Evolutionary conservation across 1,140 invertebrate genomes (phyloP).

Genomic region (Bombus sibiricus): DNA sequence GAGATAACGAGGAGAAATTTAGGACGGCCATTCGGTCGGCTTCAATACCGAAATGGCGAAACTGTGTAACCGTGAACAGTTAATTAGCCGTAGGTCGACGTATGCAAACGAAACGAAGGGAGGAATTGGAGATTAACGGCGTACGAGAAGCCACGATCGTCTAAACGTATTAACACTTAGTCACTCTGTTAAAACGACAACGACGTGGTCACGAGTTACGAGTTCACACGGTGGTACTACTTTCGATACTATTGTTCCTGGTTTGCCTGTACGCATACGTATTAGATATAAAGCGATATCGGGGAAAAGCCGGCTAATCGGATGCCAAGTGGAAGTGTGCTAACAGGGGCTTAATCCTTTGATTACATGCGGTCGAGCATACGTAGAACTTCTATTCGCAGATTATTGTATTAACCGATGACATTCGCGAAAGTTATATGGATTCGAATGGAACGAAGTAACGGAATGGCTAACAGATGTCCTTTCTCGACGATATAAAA

Average conservation of each 20-base stretch:
- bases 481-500: neutral
- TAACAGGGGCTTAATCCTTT: conserved; percentile 19
- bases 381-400: neutral
- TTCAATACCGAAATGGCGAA: conserved; percentile 46
- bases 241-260: neutral
- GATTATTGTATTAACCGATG: conserved; percentile 14
- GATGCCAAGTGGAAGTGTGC: neutral
- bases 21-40: conserved; percentile 10
- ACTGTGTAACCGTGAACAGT: conserved; percentile 35
- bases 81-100: conserved; percentile 51
- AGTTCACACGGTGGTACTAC: neutral
- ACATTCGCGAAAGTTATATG: neutral
- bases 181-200: no score
- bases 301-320: conserved; percentile 11
- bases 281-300: neutral
- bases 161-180: neutral
- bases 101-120: conserved; percentile 51
- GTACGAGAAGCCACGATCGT: neutral
- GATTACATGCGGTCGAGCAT: conserved; percentile 8
- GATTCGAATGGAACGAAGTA: neutral
- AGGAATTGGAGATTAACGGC: neutral
- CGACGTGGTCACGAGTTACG: neutral
- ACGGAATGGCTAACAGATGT: neutral
- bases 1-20: conserved; percentile 65
- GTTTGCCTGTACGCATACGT: neutral